phyloP scores from a whole-genome alignment of 2,797 vertebrate species.

The Takifugu rubripes region DNA sequence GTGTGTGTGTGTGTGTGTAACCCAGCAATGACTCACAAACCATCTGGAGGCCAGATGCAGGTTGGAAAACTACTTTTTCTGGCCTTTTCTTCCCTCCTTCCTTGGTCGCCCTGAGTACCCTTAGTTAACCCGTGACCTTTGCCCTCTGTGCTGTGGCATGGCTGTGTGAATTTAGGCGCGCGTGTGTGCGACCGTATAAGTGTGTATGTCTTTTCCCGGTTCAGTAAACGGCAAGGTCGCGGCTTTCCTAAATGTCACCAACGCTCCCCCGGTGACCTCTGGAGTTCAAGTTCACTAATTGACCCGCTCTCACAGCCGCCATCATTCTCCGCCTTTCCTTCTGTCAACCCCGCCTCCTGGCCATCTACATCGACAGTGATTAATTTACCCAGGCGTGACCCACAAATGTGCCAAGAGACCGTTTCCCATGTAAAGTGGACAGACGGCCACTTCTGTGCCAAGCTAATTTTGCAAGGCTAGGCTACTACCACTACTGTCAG shows the following conservation, averaged over 20 bases:
- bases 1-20: slow-evolving; percentile 47
- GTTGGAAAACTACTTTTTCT: slow-evolving; percentile 50
- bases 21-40: slow-evolving; percentile 69
- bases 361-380: slow-evolving; percentile 7
- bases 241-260: slow-evolving; percentile 41
- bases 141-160: slow-evolving; percentile 30
- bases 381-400: slow-evolving; percentile 14
- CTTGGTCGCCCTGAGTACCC: slow-evolving; percentile 56
- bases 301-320: slow-evolving; percentile 42
- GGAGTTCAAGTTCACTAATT: slow-evolving; percentile 72
- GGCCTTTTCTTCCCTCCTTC: slow-evolving; percentile 22
- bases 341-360: not conserved
- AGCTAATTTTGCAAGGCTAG: no score
- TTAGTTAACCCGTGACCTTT: slow-evolving; percentile 68
- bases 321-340: slow-evolving; percentile 10
- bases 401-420: not conserved
- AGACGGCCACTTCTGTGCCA: no score
- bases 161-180: not conserved
- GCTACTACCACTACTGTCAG: no score
- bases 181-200: not conserved
- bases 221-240: slow-evolving; percentile 39
- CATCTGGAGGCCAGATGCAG: slow-evolving; percentile 75
- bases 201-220: slow-evolving; percentile 14
- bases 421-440: not conserved
- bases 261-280: slow-evolving; percentile 50